phyloP scores from a whole-genome alignment of 2,888 invertebrate genomes.

The Leptopilina myrica region DNA sequence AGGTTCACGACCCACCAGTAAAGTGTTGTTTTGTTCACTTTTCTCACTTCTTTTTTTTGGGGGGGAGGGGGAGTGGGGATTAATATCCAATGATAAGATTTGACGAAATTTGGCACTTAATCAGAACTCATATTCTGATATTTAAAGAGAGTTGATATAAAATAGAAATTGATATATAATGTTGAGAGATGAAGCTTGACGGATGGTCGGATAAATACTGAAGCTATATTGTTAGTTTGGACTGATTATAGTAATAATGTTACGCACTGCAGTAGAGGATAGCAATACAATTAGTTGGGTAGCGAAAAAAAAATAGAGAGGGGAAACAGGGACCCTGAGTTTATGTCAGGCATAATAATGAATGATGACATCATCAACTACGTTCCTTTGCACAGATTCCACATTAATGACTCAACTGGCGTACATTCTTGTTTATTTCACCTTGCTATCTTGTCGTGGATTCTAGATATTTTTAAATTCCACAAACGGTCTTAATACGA shows the following conservation, averaged over 20 bases:
- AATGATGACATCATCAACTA: constrained; percentile 74
- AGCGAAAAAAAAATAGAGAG: constrained; percentile 42
- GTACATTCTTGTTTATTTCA: constrained; percentile 48
- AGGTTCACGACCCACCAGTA: constrained; percentile 10
- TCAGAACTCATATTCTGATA: not conserved
- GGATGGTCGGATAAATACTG: constrained; percentile 47
- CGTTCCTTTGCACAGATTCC: constrained; percentile 73
- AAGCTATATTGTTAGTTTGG: constrained; percentile 64
- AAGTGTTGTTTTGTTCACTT: not conserved
- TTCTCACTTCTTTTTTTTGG: no score
- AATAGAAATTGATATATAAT: no score
- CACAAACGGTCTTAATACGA: not conserved
- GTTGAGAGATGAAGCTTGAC: constrained; percentile 1
- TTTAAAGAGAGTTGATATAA: not conserved
- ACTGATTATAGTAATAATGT: constrained; percentile 66
- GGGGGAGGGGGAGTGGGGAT: no score
- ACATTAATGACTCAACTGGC: constrained; percentile 70
- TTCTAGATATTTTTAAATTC: constrained; percentile 20
- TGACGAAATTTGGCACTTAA: constrained; percentile 16
- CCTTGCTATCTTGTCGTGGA: constrained; percentile 30
- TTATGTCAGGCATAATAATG: constrained; percentile 74
- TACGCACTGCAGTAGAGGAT: constrained; percentile 50
- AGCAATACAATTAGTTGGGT: constrained; percentile 60
- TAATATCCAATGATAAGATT: not conserved
- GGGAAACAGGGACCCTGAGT: constrained; percentile 60